phyloP scores from a whole-genome alignment of 2,113 vertebrate genomes.

The Etheostoma cragini region DNA sequence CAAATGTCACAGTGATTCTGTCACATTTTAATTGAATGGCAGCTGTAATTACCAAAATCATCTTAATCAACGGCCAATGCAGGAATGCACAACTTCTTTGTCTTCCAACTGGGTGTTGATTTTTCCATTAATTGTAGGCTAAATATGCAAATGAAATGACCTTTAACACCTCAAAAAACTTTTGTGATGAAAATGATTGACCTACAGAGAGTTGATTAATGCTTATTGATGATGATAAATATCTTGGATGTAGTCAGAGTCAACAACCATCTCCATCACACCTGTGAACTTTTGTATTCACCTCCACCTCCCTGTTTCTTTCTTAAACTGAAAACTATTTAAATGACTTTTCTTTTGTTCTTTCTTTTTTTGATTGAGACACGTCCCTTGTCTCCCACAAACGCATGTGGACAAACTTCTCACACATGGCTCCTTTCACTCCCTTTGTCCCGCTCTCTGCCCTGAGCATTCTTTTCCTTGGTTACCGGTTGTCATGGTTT shows the following conservation, averaged over 20 bases:
- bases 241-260: constrained; percentile 36
- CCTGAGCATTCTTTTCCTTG: constrained; percentile 79
- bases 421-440: constrained; percentile 82
- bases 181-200: constrained; percentile 31
- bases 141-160: constrained; percentile 19
- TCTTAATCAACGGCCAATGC: constrained; percentile 7
- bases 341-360: constrained; percentile 23
- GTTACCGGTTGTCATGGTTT: constrained; percentile 86
- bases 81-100: constrained; percentile 31
- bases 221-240: constrained; percentile 19
- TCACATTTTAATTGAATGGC: not conserved
- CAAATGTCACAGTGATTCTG: not conserved
- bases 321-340: constrained; percentile 4
- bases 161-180: constrained; percentile 25
- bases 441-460: constrained; percentile 79
- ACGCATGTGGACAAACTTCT: constrained; percentile 84
- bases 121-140: not conserved
- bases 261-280: constrained; percentile 15
- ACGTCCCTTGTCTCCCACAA: constrained; percentile 65
- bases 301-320: not conserved
- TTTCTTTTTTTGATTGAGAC: constrained; percentile 79
- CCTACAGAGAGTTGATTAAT: constrained; percentile 20
- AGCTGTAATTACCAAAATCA: constrained; percentile 22
- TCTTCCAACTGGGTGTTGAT: not conserved
- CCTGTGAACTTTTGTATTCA: constrained; percentile 34